Evolutionary conservation across 2,888 invertebrate species (phyloP), one percentile per base, ranked within the genome.

Genomic region (Diploptera punctata): DNA sequence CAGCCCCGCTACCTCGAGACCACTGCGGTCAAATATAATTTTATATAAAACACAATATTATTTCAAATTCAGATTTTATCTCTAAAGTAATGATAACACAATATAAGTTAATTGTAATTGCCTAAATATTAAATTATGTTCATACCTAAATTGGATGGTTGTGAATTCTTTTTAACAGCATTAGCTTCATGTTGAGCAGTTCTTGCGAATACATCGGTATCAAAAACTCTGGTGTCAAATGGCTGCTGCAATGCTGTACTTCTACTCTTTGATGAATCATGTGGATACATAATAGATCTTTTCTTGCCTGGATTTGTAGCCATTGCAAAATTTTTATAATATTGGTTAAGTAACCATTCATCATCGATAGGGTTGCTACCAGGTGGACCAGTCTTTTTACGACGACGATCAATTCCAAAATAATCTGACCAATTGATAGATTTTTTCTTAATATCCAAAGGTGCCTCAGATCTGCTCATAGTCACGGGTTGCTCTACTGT

Each of bases 401-500:
- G 90, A 73, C 93, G 89, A 75, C 91, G 88, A 80, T 95, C 94
- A 74, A 94, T 87, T 0, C 95, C 95, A 79, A 95, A 94, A 79
- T 95, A 94, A 78, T 93, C 90, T 0, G 93, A 91, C 95, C 94
- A 95, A 79, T 94, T 91, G 73, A 95, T 88, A 0, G 93, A 93
- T 81, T 94, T 95, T 82, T 94, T 94, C 75, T 90, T 89, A 7
- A 93, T 81, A 29, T 85, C 84, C 49, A 87, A 85, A 9, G 85
- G 84, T 7, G 43, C 24, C 26, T 73, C 73, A 3, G 43, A 60
- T 13, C 69, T 62, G n/a, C 69, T 71, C 67, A 67, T 33, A n/a
- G 69, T 62, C 5, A 67, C 54, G 1, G 74, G 67, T 1, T 47
- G 38, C 44, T 72, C 74, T 16, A 31, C 61, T 18, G 26, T 61